phyloP scores from a whole-genome alignment of 2,888 invertebrate species.

The Ormyrus labotus region DNA sequence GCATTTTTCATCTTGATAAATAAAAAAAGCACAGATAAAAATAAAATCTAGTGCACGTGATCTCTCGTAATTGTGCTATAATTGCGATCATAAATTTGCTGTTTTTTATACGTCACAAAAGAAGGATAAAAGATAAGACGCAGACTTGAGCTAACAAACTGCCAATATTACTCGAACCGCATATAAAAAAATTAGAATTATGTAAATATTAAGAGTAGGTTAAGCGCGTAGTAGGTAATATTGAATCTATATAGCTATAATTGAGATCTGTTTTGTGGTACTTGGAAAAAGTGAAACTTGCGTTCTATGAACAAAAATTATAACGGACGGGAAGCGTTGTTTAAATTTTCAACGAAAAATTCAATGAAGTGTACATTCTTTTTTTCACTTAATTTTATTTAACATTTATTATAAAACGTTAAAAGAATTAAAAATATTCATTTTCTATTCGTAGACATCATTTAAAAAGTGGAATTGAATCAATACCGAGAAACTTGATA shows the following conservation, averaged over 20 bases:
- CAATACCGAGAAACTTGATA: slow-evolving; percentile 48
- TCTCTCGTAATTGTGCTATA: slow-evolving; percentile 70
- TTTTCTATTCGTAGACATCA: slow-evolving; percentile 31
- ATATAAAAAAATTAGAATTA: slow-evolving; percentile 62
- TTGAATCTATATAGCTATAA: slow-evolving; percentile 48
- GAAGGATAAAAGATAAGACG: slow-evolving; percentile 46
- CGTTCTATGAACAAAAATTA: slow-evolving; percentile 38
- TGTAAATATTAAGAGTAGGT: slow-evolving; percentile 67
- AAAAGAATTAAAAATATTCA: slow-evolving; percentile 15
- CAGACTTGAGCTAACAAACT: slow-evolving; percentile 74
- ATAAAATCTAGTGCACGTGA: slow-evolving; percentile 69
- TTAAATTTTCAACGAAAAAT: slow-evolving; percentile 41
- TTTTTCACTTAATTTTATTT: slow-evolving; percentile 48
- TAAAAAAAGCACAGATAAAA: slow-evolving; percentile 51
- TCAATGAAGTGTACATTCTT: slow-evolving; percentile 31
- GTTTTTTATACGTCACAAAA: slow-evolving; percentile 70
- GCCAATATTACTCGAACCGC: slow-evolving; percentile 68
- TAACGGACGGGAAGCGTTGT: slow-evolving; percentile 26
- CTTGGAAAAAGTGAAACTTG: slow-evolving; percentile 34
- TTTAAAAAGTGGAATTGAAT: slow-evolving; percentile 29
- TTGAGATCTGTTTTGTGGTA: slow-evolving; percentile 49
- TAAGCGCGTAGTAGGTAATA: slow-evolving; percentile 52
- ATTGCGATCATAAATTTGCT: slow-evolving; percentile 72
- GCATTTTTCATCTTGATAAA: slow-evolving; percentile 58
- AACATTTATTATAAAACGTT: slow-evolving; percentile 30